Percentiles rank a stretch among this genome's conserved stretches.
Conservation (phyloP, 92 coral and sea anemone species). For the Actinernus sp. region DNA sequence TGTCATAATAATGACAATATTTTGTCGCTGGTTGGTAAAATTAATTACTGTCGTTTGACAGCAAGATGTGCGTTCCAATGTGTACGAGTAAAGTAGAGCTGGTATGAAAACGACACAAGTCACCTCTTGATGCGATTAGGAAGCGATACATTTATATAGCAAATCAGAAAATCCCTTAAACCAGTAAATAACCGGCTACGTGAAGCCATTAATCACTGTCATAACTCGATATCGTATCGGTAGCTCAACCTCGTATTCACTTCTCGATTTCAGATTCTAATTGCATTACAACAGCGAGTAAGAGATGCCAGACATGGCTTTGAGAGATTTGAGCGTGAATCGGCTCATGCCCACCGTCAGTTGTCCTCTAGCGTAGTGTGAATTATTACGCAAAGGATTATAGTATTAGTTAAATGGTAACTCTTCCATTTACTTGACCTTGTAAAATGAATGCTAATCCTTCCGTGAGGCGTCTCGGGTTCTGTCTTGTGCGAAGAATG, state of each 20-base stretch:
- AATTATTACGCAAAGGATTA: conserved; percentile 34
- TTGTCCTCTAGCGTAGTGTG: neutral
- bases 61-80: too few relatives aligned
- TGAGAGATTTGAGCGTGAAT: too few relatives aligned
- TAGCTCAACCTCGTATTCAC: too few relatives aligned
- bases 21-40: too few relatives aligned
- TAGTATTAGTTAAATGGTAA: conserved; percentile 17
- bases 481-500: neutral
- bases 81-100: too few relatives aligned
- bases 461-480: conserved; percentile 10
- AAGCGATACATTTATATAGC: conserved; percentile 12
- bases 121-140: conserved; percentile 54
- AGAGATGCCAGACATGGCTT: too few relatives aligned
- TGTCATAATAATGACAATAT: too few relatives aligned
- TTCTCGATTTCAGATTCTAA: too few relatives aligned
- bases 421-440: conserved; percentile 7
- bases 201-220: conserved; percentile 1
- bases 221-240: neutral
- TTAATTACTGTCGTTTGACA: conserved; percentile 69
- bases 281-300: too few relatives aligned
- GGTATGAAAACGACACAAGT: too few relatives aligned
- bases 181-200: conserved; percentile 6
- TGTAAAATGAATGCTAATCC: conserved; percentile 54
- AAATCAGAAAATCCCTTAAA: conserved; percentile 15
- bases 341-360: neutral